Evolutionary conservation across 1,140 invertebrate species (phyloP), one percentile per base, ranked within the genome.

Genomic region (Plodia interpunctella): DNA sequence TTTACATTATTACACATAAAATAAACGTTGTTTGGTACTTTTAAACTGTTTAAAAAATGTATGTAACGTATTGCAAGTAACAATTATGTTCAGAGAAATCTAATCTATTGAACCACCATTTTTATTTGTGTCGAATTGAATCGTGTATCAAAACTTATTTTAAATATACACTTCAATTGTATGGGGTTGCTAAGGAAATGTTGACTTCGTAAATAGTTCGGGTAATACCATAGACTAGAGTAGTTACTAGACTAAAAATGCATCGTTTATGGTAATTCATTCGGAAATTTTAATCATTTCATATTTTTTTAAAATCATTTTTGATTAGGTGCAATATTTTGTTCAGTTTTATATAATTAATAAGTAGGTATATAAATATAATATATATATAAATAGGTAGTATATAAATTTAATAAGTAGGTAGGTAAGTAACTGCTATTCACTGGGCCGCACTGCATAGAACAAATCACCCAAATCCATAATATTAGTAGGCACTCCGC

Each of bases 61-160:
- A 62, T 62, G 54, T 60, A 72, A 62, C 52, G 61, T 68, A 76
- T 66, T 80, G 74, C 70, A 76, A 83, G 70, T 68, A 68, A 71
- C 60, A 76, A 75, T 75, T 53, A 77, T 73, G 57, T 78, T 76
- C 77, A 74, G 63, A 77, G 74, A 77, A 83, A 70, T 72, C 57
- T 68, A 66, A 66, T 66, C 63, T 70, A 79, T 77, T 68, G 76
- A 84, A 88, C 86, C 86, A 83, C 86, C 86, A 88, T 88, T 88
- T 88, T 88, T 87, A 87, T 88, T 88, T 87, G 79, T 87, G 77
- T 87, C 71, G 78, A 86, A 70, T 85, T 81, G 80, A 88, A 80
- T 85, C 80, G 80, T 82, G 81, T 83, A 82, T 85, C 51, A 73
- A 65, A 70, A 72, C 66, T 20, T 55, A 58, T 55, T 67, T 70